Base-by-base conservation (phyloP, 2,888 invertebrate genomes). In the Epinotia nisella region DNA sequence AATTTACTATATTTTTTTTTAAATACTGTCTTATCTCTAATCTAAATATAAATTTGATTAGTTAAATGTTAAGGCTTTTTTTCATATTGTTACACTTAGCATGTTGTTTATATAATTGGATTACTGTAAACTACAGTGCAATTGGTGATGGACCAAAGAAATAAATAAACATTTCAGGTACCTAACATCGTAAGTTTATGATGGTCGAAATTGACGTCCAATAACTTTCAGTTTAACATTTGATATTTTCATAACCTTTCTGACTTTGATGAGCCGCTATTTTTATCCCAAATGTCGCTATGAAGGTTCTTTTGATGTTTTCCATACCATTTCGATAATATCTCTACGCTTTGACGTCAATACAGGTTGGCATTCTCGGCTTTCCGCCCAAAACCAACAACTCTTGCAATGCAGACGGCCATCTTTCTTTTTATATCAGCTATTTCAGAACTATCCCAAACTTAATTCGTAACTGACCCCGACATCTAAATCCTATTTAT, bases 391-490 rank as follows among this genome's bases (percentile, higher is more conserved):
- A 73, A 68, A 67, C 66, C 56, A 59, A 60, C 74, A 67, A 13
- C 39, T 49, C 45, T 13, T 41, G 41, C 58, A 17, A 64, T 73
- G 62, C 60, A 58, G 56, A 53, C 53, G 15, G 49, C 39, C 71
- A 29, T 60, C 29, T 70, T 24, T 29, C 4, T 49, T 74, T 74
- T 70, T 70, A 60, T 74, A 70, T 45, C 49, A 60, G 55, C 65
- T 69, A 69, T 73, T 56, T 73, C 19, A 58, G 70, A 75, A 75
- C 75, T 70, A 74, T 70, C 67, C 74, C 58, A 69, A 68, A 73
- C 64, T 69, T 69, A 73, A 73, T 73, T 64, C 66, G 10, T 19
- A 56, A 49, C 29, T 3, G 1, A n/a, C n/a, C 15, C 19, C 68
- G 39, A 59, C 58, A 45, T 41, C 2, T 24, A 51, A 64, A 58